Conservation (phyloP, 2,888 invertebrate genomes). For the Caenorhabditis virilis region DNA sequence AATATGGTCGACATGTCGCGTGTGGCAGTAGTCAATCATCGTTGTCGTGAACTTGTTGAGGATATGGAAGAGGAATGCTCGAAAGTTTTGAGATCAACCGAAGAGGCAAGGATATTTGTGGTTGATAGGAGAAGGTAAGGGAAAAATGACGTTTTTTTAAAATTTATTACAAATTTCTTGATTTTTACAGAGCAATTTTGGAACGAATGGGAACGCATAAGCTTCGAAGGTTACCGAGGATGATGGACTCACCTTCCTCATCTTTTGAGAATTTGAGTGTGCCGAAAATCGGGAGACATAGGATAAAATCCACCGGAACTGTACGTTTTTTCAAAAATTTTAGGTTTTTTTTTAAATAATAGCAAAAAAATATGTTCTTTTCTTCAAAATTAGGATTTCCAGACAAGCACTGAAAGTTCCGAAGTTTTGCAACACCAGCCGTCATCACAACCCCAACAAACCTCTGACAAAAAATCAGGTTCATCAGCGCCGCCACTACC, state of each 20-base stretch:
- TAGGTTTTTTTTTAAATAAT: background rate
- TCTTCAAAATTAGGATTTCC: too few relatives aligned
- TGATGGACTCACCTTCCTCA: too few relatives aligned
- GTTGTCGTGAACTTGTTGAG: conserved; percentile 27
- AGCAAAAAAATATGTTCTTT: too few relatives aligned
- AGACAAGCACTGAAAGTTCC: too few relatives aligned
- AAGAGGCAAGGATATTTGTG: conserved; percentile 31
- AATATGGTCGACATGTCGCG: conserved; percentile 23
- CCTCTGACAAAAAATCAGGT: background rate
- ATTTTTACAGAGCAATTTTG: conserved; percentile 20
- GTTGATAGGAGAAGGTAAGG: conserved; percentile 22
- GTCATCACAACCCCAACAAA: background rate
- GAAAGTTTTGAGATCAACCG: conserved; percentile 8
- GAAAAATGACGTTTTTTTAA: too few relatives aligned
- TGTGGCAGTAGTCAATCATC: conserved; percentile 11
- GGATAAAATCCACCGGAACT: conserved; percentile 2
- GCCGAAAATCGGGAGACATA: too few relatives aligned
- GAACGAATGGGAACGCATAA: conserved; percentile 8
- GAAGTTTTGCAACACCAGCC: background rate
- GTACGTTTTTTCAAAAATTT: background rate
- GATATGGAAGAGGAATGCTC: conserved; percentile 18
- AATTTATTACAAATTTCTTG: background rate
- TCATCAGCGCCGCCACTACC: background rate
- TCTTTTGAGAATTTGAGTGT: too few relatives aligned
- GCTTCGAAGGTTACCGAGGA: background rate